phyloP scores from a whole-genome alignment of 1,140 invertebrate genomes.

The Maniola jurtina region DNA sequence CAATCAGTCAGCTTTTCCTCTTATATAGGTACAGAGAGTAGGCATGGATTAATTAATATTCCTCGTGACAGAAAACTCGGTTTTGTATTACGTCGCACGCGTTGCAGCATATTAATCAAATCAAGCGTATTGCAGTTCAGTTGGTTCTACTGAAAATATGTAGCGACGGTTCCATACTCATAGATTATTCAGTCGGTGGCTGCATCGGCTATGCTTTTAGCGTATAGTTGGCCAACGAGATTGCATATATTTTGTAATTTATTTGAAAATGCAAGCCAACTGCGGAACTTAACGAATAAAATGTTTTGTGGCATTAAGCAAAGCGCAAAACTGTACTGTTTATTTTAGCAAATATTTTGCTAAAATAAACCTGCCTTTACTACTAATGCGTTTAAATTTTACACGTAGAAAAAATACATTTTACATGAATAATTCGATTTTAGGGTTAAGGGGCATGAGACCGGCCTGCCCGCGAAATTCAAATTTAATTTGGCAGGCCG shows the following conservation, averaged over 20 bases:
- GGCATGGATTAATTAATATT: neutral
- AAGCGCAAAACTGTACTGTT: too few species aligned
- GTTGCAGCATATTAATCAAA: slow-evolving; percentile 34
- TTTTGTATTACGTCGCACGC: slow-evolving; percentile 31
- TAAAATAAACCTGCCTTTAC: too few species aligned
- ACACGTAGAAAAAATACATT: too few species aligned
- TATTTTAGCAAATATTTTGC: too few species aligned
- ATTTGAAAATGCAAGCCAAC: slow-evolving; percentile 13
- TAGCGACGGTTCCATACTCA: slow-evolving; percentile 30
- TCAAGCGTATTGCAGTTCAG: slow-evolving; percentile 33
- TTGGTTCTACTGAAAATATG: slow-evolving; percentile 30
- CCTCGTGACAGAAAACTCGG: slow-evolving; percentile 17
- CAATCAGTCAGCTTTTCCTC: too few species aligned
- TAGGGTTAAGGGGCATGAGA: too few species aligned
- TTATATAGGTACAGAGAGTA: too few species aligned
- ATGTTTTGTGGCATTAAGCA: neutral
- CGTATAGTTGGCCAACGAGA: slow-evolving; percentile 27
- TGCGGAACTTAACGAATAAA: neutral
- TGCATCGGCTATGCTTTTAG: slow-evolving; percentile 28
- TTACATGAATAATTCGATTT: too few species aligned
- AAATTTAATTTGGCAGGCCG: too few species aligned
- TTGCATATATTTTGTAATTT: slow-evolving; percentile 27
- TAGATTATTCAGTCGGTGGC: slow-evolving; percentile 31
- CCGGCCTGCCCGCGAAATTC: too few species aligned
- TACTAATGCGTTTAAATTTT: too few species aligned